A percentile compares a stretch with the other conserved stretches of the same genome.
These are phyloP conservation scores for Drosophila suzukii DNA, from an alignment of 1,140 invertebrate genomes.

Conservation along the genomic window DNA sequence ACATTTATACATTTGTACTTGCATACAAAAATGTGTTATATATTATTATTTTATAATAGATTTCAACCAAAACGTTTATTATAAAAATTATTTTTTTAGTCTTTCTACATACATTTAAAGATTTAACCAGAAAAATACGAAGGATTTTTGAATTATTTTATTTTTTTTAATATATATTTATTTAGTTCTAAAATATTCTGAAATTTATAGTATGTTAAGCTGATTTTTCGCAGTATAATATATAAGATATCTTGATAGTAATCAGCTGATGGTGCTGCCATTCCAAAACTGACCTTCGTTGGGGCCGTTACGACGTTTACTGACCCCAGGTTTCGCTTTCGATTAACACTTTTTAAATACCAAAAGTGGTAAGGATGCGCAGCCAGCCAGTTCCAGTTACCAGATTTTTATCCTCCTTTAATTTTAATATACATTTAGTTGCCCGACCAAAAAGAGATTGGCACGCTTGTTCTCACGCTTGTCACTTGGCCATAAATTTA, in stretches of 20 bases:
- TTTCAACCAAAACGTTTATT: too few relatives aligned
- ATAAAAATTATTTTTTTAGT: too few relatives aligned
- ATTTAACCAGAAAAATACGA: too few relatives aligned
- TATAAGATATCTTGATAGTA: background rate
- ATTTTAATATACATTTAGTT: background rate
- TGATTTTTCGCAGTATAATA: slow-evolving; percentile 3
- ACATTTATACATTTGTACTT: too few relatives aligned
- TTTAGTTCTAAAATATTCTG: background rate
- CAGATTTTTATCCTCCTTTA: slow-evolving; percentile 3
- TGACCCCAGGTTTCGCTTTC: slow-evolving; percentile 29
- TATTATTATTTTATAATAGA: too few relatives aligned
- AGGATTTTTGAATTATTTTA: too few relatives aligned
- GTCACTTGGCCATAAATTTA: slow-evolving; percentile 53
- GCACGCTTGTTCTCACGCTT: slow-evolving; percentile 66
- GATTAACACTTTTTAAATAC: slow-evolving; percentile 58
- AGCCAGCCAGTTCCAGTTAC: slow-evolving; percentile 25
- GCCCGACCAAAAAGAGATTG: slow-evolving; percentile 4
- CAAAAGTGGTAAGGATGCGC: slow-evolving; percentile 62
- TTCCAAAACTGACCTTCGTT: slow-evolving; percentile 27
- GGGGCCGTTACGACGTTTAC: slow-evolving; percentile 6
- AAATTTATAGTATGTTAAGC: background rate
- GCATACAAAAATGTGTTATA: too few relatives aligned
- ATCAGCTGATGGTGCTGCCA: slow-evolving; percentile 25
- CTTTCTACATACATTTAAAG: too few relatives aligned
- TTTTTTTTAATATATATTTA: too few relatives aligned